Conservation (phyloP, 2,113 vertebrate species). For the Scortum barcoo region DNA sequence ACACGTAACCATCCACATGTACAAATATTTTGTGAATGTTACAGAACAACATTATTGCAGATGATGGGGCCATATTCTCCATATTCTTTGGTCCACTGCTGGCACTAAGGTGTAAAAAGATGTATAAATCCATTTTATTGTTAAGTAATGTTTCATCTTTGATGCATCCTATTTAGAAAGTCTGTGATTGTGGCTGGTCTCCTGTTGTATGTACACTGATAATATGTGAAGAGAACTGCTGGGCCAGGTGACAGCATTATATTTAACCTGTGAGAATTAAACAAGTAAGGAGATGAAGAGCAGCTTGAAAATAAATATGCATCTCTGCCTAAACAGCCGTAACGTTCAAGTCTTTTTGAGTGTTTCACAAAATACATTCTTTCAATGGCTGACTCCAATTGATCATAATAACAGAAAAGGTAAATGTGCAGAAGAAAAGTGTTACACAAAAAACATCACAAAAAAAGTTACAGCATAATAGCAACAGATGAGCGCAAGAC, state of each 20-base stretch:
- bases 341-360: slow-evolving; percentile 84
- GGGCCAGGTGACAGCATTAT: slow-evolving; percentile 57
- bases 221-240: slow-evolving; percentile 54
- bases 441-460: slow-evolving; percentile 21
- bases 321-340: slow-evolving; percentile 74
- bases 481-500: slow-evolving; percentile 39
- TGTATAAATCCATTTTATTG: slow-evolving; percentile 29
- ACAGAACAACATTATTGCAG: slow-evolving; percentile 61
- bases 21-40: slow-evolving; percentile 49
- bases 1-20: slow-evolving; percentile 47
- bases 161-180: slow-evolving; percentile 55
- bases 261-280: slow-evolving; percentile 56
- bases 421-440: slow-evolving; percentile 27
- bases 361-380: slow-evolving; percentile 87
- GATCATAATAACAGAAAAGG: slow-evolving; percentile 56
- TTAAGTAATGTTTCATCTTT: slow-evolving; percentile 51
- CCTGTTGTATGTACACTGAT: slow-evolving; percentile 43
- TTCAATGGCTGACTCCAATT: slow-evolving; percentile 72
- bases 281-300: slow-evolving; percentile 70
- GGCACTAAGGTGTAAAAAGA: slow-evolving; percentile 56
- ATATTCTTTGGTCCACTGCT: slow-evolving; percentile 69
- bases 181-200: slow-evolving; percentile 49
- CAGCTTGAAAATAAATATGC: slow-evolving; percentile 84
- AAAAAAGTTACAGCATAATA: slow-evolving; percentile 44
- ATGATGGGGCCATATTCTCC: slow-evolving; percentile 57